Percentiles rank a stretch among this genome's conserved stretches.
Conservation (phyloP, 2,113 vertebrate genomes). For the Megaceryle maxima region DNA sequence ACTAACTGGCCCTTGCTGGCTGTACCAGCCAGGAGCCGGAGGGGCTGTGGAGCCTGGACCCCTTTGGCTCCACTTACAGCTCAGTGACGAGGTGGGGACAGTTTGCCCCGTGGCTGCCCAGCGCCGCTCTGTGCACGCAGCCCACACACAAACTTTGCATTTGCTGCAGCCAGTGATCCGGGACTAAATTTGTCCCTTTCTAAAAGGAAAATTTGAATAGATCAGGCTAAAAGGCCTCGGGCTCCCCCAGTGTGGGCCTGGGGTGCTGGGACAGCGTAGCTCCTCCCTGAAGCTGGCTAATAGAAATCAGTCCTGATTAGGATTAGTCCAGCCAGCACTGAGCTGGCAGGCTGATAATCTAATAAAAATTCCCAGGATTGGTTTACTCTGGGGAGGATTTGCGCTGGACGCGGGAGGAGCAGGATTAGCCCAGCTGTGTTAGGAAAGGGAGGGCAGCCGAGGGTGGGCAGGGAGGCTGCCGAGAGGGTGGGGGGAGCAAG, state of each 20-base stretch:
- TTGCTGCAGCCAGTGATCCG: not conserved
- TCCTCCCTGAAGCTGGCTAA: conserved; percentile 82
- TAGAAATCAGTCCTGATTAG: conserved; percentile 88
- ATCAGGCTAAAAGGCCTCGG: conserved; percentile 62
- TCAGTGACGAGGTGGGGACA: not conserved
- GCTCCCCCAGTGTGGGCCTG: conserved; percentile 72
- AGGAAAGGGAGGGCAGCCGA: conserved; percentile 73
- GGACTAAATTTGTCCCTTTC: not conserved
- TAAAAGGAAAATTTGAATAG: not conserved
- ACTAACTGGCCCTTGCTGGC: not conserved
- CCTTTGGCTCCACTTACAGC: not conserved
- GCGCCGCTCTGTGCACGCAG: not conserved
- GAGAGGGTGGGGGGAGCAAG: conserved; percentile 75
- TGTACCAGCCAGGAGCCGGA: rapidly evolving
- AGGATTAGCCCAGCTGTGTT: conserved; percentile 85
- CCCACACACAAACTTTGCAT: not conserved
- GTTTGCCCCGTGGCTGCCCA: not conserved
- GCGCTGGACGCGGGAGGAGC: conserved; percentile 80
- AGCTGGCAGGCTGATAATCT: conserved; percentile 82
- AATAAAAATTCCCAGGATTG: conserved; percentile 89
- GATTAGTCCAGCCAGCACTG: conserved; percentile 83
- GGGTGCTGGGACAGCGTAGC: conserved; percentile 73
- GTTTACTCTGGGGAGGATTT: conserved; percentile 89
- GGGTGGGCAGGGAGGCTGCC: conserved; percentile 72
- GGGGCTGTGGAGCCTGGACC: not conserved